Base-by-base conservation (phyloP, 1,140 invertebrate genomes). In the Plodia interpunctella region DNA sequence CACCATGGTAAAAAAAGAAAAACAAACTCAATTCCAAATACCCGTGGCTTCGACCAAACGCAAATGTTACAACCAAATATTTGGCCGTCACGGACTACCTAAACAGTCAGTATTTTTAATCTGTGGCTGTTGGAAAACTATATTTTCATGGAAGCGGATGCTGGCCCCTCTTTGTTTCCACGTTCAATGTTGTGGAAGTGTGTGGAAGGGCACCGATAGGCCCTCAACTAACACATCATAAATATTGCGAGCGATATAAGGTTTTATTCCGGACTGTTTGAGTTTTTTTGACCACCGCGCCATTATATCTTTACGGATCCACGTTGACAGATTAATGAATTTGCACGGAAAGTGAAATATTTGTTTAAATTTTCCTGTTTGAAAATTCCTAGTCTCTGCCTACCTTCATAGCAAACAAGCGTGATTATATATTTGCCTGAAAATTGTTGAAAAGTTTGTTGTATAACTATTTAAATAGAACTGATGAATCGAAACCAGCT, bases 221-320 rank as follows among this genome's bases (percentile, higher is more conserved):
- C 49, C 17, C n/a, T 20, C 19, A 57, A 30, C 55, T 57, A 38
- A 62, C 60, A 62, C 30, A 30, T 57, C 60, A 57, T 62, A 59
- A 63, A 63, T 63, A 63, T 59, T 63, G 20, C 53, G 10, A n/a
- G 38, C 13, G 62, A 62, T 53, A 61, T 57, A 53, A 68, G 44
- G 55, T 57, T 57, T 55, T 62, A 62, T 56, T 57, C 20, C 28
- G 49, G 49, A 55, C 54, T 55, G 49, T 56, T 57, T 51, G 18
- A 25, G 8, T 57, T 55, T 60, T 35, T 62, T 62, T 51, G 50
- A 55, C 59, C 38, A 20, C 51, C n/a, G 20, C 35, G 6, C 32
- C 54, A 44, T 55, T 55, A 35, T 38, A 38, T 35, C 54, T 55
- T 55, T 35, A 55, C 44, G 21, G 21, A 32, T 38, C 32, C 28